Percentiles rank a stretch among this genome's conserved stretches.
These are phyloP conservation scores for Drosophila nr. perissopoda DNA, from an alignment of 2,888 invertebrate species.

Conservation along the genomic window DNA sequence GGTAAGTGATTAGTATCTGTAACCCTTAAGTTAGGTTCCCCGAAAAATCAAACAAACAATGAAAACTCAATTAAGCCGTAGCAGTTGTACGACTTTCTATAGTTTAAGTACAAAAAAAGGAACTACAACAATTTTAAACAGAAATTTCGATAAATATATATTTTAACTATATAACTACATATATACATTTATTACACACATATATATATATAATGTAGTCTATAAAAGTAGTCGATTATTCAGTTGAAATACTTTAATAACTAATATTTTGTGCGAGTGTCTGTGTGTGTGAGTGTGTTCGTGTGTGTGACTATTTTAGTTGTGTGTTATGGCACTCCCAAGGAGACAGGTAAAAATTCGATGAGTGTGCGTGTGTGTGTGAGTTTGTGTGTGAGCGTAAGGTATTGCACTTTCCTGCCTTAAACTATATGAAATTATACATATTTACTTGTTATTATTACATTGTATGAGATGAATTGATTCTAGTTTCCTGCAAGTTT, in stretches of 20 bases:
- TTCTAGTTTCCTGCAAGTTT: conserved; percentile 66
- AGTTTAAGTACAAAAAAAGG: conserved; percentile 58
- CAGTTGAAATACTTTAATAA: conserved; percentile 45
- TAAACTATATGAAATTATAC: conserved; percentile 26
- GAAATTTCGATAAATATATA: conserved; percentile 37
- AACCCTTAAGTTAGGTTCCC: conserved; percentile 53
- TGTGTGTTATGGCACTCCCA: conserved; percentile 49
- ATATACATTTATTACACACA: conserved; percentile 26
- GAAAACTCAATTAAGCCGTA: conserved; percentile 55
- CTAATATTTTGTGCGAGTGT: conserved; percentile 22
- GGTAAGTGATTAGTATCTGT: conserved; percentile 89
- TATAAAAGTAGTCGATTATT: conserved; percentile 65
- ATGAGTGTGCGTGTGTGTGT: conserved; percentile 7
- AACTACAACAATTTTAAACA: conserved; percentile 26
- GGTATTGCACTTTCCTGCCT: conserved; percentile 51
- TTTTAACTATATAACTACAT: conserved; percentile 18
- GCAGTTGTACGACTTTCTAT: conserved; percentile 67
- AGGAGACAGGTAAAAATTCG: conserved; percentile 53
- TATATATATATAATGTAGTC: conserved; percentile 32
- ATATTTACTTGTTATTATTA: conserved; percentile 17
- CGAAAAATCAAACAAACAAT: conserved; percentile 1
- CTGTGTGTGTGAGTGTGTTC: conserved; percentile 39
- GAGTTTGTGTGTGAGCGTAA: conserved; percentile 31
- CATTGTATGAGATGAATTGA: conserved; percentile 55
- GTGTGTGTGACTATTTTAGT: conserved; percentile 33